These are phyloP conservation scores for Tachuris rubrigastra DNA, from an alignment of 2,113 vertebrate species.

Conservation along the genomic window DNA sequence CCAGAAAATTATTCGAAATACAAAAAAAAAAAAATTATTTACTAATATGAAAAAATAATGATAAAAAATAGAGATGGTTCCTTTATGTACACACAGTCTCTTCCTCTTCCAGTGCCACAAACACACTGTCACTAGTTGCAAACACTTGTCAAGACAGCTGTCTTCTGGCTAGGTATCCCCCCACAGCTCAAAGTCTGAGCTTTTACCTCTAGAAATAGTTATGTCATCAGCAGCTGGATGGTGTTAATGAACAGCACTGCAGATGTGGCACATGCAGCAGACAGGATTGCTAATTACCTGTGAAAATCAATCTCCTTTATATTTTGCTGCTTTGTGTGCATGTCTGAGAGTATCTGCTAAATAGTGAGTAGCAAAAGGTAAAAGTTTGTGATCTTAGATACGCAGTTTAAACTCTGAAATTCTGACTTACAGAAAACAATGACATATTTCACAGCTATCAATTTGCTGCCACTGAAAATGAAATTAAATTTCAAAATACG, in stretches of 20 bases:
- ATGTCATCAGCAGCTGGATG: not conserved
- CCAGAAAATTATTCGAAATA: not conserved
- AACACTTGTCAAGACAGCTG: not conserved
- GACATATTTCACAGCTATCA: not conserved
- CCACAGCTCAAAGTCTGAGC: not conserved
- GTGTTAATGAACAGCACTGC: not conserved
- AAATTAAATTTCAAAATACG: not conserved
- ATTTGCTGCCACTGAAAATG: not conserved
- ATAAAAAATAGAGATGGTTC: not conserved
- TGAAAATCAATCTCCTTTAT: not conserved
- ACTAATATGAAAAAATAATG: not conserved
- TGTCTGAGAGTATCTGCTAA: not conserved
- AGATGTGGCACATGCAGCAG: not conserved
- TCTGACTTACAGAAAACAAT: not conserved
- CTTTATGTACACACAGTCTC: fast-evolving
- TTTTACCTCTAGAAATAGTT: not conserved
- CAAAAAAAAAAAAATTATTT: not conserved
- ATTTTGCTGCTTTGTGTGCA: not conserved
- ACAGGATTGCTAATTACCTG: not conserved
- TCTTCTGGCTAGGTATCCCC: not conserved
- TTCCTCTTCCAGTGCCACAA: not conserved
- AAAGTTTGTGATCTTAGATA: not conserved
- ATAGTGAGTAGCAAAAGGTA: not conserved
- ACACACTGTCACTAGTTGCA: not conserved
- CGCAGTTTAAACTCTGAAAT: not conserved